A percentile compares a stretch with the other conserved stretches of the same genome.
Conservation (phyloP, 2,888 invertebrate species). For the Stenchaetothrips biformis region DNA sequence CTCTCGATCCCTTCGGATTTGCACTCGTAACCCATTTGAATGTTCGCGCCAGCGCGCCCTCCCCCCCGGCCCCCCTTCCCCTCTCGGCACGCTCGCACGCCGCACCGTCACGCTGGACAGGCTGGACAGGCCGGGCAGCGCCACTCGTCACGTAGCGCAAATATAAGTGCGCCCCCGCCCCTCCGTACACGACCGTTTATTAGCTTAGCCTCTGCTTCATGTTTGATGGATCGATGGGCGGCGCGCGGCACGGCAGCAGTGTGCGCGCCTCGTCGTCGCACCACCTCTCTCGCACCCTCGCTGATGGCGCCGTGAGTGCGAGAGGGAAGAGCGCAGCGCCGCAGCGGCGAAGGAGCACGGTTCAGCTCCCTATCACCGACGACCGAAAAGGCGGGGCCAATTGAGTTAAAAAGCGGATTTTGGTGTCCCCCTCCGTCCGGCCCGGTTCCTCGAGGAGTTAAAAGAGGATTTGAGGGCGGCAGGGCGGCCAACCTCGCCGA, state of each 20-base stretch:
- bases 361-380: too few species aligned
- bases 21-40: too few species aligned
- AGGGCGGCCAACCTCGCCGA: not conserved
- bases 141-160: conserved; percentile 21
- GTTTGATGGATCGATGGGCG: conserved; percentile 11
- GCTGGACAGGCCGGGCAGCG: not conserved
- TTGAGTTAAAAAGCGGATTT: not conserved
- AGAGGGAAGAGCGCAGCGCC: too few species aligned
- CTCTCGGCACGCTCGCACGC: too few species aligned
- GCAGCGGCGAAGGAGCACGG: too few species aligned
- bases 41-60: too few species aligned
- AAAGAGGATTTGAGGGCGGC: too few species aligned
- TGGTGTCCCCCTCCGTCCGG: not conserved
- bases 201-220: not conserved
- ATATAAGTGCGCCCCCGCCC: not conserved
- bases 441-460: not conserved
- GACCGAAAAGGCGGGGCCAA: too few species aligned
- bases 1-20: too few species aligned
- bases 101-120: too few species aligned
- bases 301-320: not conserved
- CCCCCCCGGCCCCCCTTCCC: too few species aligned
- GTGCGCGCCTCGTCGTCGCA: not conserved
- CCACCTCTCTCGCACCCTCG: not conserved
- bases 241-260: not conserved
- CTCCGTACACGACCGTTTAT: conserved; percentile 12